A percentile compares a stretch with the other conserved stretches of the same genome.
Conservation (phyloP, 2,113 vertebrate genomes). For the Perca fluviatilis region DNA sequence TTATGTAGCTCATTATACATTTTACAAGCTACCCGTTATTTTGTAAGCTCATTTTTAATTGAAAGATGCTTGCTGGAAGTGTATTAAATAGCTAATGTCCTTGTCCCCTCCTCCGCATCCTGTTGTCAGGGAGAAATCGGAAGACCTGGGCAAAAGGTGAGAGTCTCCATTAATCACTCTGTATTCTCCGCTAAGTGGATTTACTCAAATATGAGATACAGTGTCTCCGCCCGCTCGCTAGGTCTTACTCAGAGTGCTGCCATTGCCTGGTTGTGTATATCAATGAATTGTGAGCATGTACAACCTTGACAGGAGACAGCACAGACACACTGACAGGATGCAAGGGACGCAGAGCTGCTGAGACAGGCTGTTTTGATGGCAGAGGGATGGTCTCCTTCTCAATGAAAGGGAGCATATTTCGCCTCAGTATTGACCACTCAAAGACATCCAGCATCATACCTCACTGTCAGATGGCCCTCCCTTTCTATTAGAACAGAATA, state of each 20-base stretch:
- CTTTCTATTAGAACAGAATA: not conserved
- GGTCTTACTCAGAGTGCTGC: conserved; percentile 54
- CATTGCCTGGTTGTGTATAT: conserved; percentile 38
- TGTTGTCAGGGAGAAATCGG: conserved; percentile 95
- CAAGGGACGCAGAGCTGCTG: conserved; percentile 52
- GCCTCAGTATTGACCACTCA: conserved; percentile 37
- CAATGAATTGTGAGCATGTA: conserved; percentile 48
- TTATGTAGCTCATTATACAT: conserved; percentile 15
- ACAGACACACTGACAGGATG: conserved; percentile 42
- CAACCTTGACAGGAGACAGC: conserved; percentile 77
- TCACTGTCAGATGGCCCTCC: conserved; percentile 15
- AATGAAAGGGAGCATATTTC: conserved; percentile 12
- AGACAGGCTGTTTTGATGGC: conserved; percentile 49
- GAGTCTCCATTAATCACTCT: conserved; percentile 72
- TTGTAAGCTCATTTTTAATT: conserved; percentile 49
- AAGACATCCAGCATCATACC: conserved; percentile 29
- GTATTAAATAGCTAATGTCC: conserved; percentile 66
- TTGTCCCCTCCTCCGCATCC: conserved; percentile 68
- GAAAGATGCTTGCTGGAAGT: conserved; percentile 62
- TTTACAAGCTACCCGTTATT: conserved; percentile 36
- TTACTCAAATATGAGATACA: conserved; percentile 72
- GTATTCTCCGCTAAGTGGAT: conserved; percentile 77
- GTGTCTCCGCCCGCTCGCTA: conserved; percentile 39
- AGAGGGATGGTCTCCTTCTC: conserved; percentile 25
- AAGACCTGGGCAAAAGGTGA: conserved; percentile 98